Evolutionary conservation across 92 coral and sea anemone species (phyloP), one percentile per base, ranked within the genome.

Genomic region (Palythoa grandis): DNA sequence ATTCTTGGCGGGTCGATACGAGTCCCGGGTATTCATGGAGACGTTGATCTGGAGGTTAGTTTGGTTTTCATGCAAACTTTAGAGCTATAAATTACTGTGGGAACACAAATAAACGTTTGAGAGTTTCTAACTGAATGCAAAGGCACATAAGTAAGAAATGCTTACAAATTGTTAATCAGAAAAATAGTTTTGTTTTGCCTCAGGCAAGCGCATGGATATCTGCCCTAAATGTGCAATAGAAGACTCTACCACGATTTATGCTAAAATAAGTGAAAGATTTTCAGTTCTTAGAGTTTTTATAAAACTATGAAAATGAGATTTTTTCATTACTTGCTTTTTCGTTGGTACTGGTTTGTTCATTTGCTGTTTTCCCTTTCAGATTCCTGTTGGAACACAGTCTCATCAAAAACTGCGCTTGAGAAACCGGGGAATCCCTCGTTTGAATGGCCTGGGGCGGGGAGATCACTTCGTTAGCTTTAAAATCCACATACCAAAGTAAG

Each of bases 381-480:
- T 96, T 69, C 99, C 99, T 11, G 91, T 94, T 39, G 99, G 99
- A 19, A 96, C 99, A 11, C 99, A 96, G 86, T 96, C 99, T 11
- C 98, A 95, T 70, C 98, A 96, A 79, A 94, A 93, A 77, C 88
- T 96, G 88, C 95, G 99, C 8, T 88, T 96, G 50, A 72, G 91
- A 52, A 94, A 93, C 74, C 94, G 98, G 86, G 99, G 99, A 88
- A 94, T 96, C 82, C 97, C 98, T 1, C 93, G 99, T 75, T 60
- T 96, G 22, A 96, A 93, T 80, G 96, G 98, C 61, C 86, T 93
- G 61, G 99, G 99, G 65, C 82, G 92, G 87, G 99, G 99, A 72
- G 99, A 96, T 78, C 99, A 96, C 72, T 93, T 83, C 87, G 88
- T 96, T 57, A 92, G 87, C 77, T 96, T 96, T 84, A 93, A 95